Evolutionary conservation across 2,888 invertebrate genomes (phyloP).

Genomic region (Tipula confusa): DNA sequence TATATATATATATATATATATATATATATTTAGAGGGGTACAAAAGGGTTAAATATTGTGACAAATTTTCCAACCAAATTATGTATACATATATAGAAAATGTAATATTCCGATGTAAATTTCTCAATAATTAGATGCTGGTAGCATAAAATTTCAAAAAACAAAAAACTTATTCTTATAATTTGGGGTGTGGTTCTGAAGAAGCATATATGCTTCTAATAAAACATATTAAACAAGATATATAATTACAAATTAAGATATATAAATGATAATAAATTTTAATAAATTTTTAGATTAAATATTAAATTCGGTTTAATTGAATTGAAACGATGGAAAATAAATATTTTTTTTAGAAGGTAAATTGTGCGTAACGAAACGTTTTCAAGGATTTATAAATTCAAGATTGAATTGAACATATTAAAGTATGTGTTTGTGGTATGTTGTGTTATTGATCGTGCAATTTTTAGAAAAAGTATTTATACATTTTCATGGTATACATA

Average conservation of each 20-base stretch:
- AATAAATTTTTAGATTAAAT: not conserved
- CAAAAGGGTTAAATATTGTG: slow-evolving; percentile 6
- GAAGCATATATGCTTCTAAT: not conserved
- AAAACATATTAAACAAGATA: not conserved
- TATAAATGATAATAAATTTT: slow-evolving; percentile 7
- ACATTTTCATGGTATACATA: not conserved
- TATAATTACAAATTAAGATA: slow-evolving; percentile 12
- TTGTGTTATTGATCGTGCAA: not conserved
- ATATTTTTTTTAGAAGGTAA: not conserved
- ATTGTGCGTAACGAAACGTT: not conserved
- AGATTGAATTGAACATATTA: not conserved
- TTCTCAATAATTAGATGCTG: not conserved
- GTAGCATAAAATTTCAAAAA: not conserved
- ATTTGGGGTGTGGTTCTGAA: not conserved
- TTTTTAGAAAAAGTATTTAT: not conserved
- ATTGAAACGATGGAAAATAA: not conserved
- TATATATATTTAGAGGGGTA: too few relatives aligned
- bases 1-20: too few relatives aligned
- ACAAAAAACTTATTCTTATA: not conserved
- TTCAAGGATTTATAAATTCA: not conserved
- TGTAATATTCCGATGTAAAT: not conserved
- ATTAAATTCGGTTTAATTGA: not conserved
- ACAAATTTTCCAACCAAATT: not conserved
- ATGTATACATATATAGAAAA: not conserved
- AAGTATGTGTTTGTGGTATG: not conserved